These are phyloP conservation scores for Aphelocoma californica DNA, from an alignment of 2,797 vertebrate genomes.

Conservation along the genomic window DNA sequence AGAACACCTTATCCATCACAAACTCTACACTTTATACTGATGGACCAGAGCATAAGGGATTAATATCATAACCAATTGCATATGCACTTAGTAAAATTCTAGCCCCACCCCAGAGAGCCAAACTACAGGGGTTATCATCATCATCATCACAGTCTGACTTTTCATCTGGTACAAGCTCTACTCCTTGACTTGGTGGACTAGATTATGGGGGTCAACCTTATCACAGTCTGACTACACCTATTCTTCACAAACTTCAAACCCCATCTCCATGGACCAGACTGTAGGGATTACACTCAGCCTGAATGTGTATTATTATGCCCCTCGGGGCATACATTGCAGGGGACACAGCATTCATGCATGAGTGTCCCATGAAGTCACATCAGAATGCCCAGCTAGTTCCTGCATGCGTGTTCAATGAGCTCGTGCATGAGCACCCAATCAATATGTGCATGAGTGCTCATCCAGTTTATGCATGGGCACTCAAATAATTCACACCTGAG, in stretches of 20 bases:
- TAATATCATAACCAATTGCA: background rate
- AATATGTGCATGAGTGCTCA: background rate
- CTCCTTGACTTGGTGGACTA: background rate
- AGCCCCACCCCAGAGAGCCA: background rate
- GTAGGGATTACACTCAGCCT: background rate
- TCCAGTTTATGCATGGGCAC: background rate
- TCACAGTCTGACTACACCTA: background rate
- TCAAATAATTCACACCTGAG: background rate
- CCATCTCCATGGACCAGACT: background rate
- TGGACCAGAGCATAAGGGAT: background rate
- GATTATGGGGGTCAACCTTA: background rate
- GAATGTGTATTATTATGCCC: background rate
- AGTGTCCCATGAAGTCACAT: background rate
- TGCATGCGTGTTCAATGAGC: fast-evolving
- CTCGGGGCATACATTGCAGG: background rate
- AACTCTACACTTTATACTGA: background rate
- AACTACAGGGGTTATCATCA: background rate
- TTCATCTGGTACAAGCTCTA: background rate
- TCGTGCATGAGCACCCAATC: background rate
- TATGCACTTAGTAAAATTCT: background rate
- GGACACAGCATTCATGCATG: background rate
- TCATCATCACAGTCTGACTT: background rate
- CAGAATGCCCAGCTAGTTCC: background rate
- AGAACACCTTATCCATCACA: background rate
- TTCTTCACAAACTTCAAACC: background rate